Percentiles rank a stretch among this genome's conserved stretches.
These are phyloP conservation scores for Phalloptychus januarius DNA, from an alignment of 2,797 vertebrate genomes.

Conservation along the genomic window DNA sequence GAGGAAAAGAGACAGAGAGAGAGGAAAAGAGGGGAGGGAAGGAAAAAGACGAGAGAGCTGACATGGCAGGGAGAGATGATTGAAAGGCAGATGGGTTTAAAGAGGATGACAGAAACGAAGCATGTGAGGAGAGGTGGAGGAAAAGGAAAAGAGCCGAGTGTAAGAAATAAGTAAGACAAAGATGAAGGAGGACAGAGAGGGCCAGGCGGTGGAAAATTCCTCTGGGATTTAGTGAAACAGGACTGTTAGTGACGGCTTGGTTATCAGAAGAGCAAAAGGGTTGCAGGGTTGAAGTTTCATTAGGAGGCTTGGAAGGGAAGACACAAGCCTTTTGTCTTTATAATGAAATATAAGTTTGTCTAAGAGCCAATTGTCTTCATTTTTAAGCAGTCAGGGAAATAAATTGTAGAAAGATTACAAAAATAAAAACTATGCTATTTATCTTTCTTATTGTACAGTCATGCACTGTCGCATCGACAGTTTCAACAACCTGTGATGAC, in stretches of 20 bases:
- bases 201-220: constrained; percentile 56
- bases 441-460: not conserved
- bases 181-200: constrained; percentile 37
- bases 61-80: constrained; percentile 41
- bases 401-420: not conserved
- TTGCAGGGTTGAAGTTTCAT: not conserved
- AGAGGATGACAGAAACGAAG: constrained; percentile 53
- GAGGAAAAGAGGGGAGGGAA: constrained; percentile 7
- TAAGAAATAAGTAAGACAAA: constrained; percentile 40
- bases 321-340: constrained; percentile 7
- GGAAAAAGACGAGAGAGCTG: constrained; percentile 31
- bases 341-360: not conserved
- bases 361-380: not conserved
- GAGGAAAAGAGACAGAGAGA: constrained; percentile 33
- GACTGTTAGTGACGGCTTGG: constrained; percentile 28
- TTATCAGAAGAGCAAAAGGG: constrained; percentile 22
- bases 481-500: not conserved
- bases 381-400: not conserved
- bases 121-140: constrained; percentile 22
- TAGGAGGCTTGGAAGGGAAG: constrained; percentile 17
- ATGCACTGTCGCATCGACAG: not conserved
- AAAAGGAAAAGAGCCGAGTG: constrained; percentile 35
- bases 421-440: not conserved
- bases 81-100: constrained; percentile 47
- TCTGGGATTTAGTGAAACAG: constrained; percentile 42